Evolutionary conservation across 2,113 vertebrate genomes (phyloP), one percentile per base, ranked within the genome.

Genomic region (Amazona guildingii): DNA sequence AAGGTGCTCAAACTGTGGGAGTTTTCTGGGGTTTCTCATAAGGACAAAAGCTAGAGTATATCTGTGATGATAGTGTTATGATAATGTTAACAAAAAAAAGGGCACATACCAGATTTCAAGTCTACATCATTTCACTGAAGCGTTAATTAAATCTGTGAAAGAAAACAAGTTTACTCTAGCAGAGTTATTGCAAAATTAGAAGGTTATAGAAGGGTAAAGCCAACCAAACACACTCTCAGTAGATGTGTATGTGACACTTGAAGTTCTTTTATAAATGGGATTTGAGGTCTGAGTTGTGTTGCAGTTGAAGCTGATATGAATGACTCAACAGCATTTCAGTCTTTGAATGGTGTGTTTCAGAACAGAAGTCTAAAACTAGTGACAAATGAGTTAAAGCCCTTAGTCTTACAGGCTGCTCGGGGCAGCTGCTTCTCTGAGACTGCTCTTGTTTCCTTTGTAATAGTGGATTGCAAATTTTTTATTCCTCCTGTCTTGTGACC

Each of bases 351-450:
- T 4, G 61, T 62, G 33, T 55, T 96, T 94, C 74, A 89, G 84
- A 94, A 61, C 64, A 94, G 77, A 88, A 79, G 57, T 48, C 86
- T 96, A 92, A 95, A 96, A 96, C 89, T 91, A 95, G 74, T 39
- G 59, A 92, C 86, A 91, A 96, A 91, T 84, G 92, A 95, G 93
- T 95, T 95, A 91, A 95, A 92, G 76, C 57, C 72, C 35, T 68
- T 72, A 78, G 61, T 89, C 62, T 92, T 91, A 61, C 27, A 86
- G 48, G 55, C 94, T 82, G 91, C 73, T 88, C 64, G 88, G 76
- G 68, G 92, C 86, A 92, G 33, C 80, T 78, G 43, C 44, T 82
- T 80, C 70, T 94, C 73, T 86, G 51, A 86, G 80, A 19, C 64
- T 63, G 25, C 43, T 95, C 68, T 90, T 94, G 59, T 72, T 94